Evolutionary conservation across 1,140 invertebrate species (phyloP).

Genomic region (Rhagoletis pomonella): DNA sequence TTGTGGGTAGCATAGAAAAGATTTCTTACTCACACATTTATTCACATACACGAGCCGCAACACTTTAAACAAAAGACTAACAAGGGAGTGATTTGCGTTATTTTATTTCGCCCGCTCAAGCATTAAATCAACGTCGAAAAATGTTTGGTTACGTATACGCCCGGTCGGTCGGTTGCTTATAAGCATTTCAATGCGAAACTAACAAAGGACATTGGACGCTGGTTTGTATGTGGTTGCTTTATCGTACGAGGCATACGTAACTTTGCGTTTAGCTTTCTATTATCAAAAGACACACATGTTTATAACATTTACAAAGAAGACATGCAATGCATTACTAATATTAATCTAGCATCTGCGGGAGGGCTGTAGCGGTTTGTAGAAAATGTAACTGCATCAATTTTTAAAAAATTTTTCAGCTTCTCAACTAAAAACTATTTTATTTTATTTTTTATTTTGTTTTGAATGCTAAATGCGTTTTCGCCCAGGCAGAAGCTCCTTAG

Average conservation of each 20-base stretch:
- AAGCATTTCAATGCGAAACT: background rate
- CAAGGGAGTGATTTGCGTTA: constrained; percentile 3
- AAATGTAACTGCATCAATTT: too few relatives aligned
- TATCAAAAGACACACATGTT: too few relatives aligned
- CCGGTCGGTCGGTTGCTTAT: background rate
- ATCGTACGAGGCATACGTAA: background rate
- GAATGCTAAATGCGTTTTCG: too few relatives aligned
- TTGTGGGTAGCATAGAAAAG: background rate
- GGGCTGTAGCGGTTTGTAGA: too few relatives aligned
- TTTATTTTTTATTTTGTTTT: too few relatives aligned
- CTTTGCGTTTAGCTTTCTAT: background rate
- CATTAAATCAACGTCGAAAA: background rate
- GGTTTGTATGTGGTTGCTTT: background rate
- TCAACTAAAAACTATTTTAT: too few relatives aligned
- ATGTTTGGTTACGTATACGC: background rate
- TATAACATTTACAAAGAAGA: too few relatives aligned
- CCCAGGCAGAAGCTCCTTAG: too few relatives aligned
- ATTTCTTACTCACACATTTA: background rate
- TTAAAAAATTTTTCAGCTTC: too few relatives aligned
- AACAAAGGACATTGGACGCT: background rate
- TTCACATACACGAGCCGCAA: background rate
- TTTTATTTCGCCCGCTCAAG: background rate
- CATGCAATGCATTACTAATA: too few relatives aligned
- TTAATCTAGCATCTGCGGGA: too few relatives aligned
- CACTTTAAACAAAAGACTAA: constrained; percentile 18